Evolutionary conservation across 2,888 invertebrate species (phyloP), one percentile per base, ranked within the genome.

Genomic region (Pecten maximus): DNA sequence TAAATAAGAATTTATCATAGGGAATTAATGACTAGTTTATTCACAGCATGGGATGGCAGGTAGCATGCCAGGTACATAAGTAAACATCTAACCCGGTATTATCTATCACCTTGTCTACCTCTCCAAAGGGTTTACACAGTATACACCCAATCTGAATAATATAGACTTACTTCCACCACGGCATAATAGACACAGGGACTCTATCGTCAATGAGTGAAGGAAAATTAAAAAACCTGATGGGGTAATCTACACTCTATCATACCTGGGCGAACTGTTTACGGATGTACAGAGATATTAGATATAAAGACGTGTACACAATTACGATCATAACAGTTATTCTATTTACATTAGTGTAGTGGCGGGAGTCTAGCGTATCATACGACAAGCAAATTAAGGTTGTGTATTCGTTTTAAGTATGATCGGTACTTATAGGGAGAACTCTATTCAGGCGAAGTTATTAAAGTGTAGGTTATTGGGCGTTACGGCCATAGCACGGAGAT

Each of bases 31-130:
- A 74, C 74, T 74, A 35, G 54, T 74, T 74, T 74, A 74, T 74
- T 74, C 74, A 74, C 74, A 74, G 74, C 74, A 28, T 35, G 74
- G 23, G 74, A 74, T 74, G 35, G 35, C 74, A 74, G 35, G 74
- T 74, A 8, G 23, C 10, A 23, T 16, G 74, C 35, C 35, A 54
- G 74, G 74, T 74, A 74, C 54, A 10, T 74, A 74, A 3, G 28
- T 10, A 74, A 28, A 28, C 35, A 74, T 10, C n/a, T n/a, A n/a
- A n/a, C n/a, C n/a, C n/a, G 23, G 6, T 10, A 23, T 28, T 74
- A 74, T 74, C 74, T 74, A 35, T 35, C 35, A 6, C 28, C 74
- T 12, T 28, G 35, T 60, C 6, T 60, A 60, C 60, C 60, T 23
- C 23, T 60, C 60, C 60, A 6, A 23, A 74, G 10, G 35, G 74